These are phyloP conservation scores for Ammodytes dubius DNA, from an alignment of 2,113 vertebrate genomes.

Conservation along the genomic window DNA sequence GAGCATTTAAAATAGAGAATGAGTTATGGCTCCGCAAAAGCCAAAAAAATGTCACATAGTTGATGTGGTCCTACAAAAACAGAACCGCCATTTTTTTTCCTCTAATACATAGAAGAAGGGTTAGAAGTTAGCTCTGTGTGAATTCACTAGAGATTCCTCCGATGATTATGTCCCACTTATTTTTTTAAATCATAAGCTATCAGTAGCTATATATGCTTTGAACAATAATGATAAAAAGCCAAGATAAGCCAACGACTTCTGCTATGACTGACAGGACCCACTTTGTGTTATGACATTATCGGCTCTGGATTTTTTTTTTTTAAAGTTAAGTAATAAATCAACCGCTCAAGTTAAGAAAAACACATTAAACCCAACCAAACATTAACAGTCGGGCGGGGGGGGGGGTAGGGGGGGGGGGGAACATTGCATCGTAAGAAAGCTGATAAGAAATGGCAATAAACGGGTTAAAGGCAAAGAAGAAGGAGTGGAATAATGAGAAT, in stretches of 20 bases:
- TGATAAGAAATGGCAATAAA: conserved; percentile 34
- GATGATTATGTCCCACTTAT: conserved; percentile 13
- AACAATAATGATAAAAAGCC: conserved; percentile 49
- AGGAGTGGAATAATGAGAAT: conserved; percentile 35
- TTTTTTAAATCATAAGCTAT: conserved; percentile 23
- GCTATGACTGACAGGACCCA: conserved; percentile 18
- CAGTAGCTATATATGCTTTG: conserved; percentile 9
- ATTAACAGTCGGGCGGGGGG: neutral
- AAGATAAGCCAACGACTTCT: conserved; percentile 14
- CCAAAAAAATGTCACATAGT: conserved; percentile 74
- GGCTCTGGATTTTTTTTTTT: conserved; percentile 30
- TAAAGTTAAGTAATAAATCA: neutral
- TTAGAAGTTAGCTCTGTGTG: conserved; percentile 45
- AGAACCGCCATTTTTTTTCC: conserved; percentile 67
- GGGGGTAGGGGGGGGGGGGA: too few relatives aligned
- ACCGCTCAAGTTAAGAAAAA: neutral
- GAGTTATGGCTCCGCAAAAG: conserved; percentile 61
- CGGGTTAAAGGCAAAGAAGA: conserved; percentile 10
- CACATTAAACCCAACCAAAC: conserved; percentile 4
- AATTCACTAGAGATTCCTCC: conserved; percentile 47
- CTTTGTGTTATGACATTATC: conserved; percentile 9
- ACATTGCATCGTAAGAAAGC: neutral
- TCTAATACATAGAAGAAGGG: conserved; percentile 39
- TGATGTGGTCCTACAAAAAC: conserved; percentile 76
- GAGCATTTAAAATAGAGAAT: conserved; percentile 47